A percentile compares a stretch with the other conserved stretches of the same genome.
These are phyloP conservation scores for Helleia helle DNA, from an alignment of 2,888 invertebrate species.

Conservation along the genomic window DNA sequence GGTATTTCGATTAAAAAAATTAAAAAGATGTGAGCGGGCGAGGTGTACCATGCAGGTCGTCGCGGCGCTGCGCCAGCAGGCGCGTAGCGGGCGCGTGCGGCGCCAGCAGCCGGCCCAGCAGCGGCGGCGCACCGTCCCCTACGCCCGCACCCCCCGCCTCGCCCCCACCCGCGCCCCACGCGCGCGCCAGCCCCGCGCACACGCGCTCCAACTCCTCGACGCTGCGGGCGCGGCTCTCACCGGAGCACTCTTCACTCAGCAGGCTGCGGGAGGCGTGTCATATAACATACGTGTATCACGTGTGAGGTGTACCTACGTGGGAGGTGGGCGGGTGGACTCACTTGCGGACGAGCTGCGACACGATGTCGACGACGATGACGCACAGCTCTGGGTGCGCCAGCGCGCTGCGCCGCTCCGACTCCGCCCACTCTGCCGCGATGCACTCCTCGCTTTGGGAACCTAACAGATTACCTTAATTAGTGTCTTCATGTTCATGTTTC, in stretches of 20 bases:
- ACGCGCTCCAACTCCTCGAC: slow-evolving; percentile 33
- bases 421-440: slow-evolving; percentile 32
- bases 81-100: slow-evolving; percentile 32
- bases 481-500: too few species aligned
- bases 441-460: slow-evolving; percentile 18
- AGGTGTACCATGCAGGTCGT: slow-evolving; percentile 1
- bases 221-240: slow-evolving; percentile 7
- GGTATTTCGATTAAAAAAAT: too few species aligned
- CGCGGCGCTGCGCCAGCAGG: slow-evolving; percentile 29
- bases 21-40: too few species aligned
- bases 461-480: too few species aligned
- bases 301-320: not conserved
- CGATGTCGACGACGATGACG: slow-evolving; percentile 72
- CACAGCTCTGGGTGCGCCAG: slow-evolving; percentile 76
- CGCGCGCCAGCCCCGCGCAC: slow-evolving; percentile 42
- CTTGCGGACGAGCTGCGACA: slow-evolving; percentile 73
- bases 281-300: not conserved
- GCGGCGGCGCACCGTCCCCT: slow-evolving; percentile 19
- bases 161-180: slow-evolving; percentile 37
- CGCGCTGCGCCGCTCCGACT: slow-evolving; percentile 42
- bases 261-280: slow-evolving; percentile 6
- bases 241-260: slow-evolving; percentile 6
- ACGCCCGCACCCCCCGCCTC: slow-evolving; percentile 29
- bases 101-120: slow-evolving; percentile 25
- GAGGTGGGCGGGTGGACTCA: slow-evolving; percentile 30